These are phyloP conservation scores for Xenopus borealis DNA, from an alignment of 2,113 vertebrate genomes.

Conservation along the genomic window DNA sequence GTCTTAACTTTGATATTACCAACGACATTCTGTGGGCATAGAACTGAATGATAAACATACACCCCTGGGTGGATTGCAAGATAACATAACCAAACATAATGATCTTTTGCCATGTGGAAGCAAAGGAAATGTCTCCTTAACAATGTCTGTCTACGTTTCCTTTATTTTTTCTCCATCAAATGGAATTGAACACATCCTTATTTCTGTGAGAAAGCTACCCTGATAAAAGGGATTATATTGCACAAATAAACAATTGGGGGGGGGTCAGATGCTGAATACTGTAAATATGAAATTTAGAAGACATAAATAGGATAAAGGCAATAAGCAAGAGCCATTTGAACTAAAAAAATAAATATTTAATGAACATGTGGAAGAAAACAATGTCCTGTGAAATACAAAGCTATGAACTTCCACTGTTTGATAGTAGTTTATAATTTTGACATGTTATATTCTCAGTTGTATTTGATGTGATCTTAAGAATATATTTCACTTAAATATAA, in stretches of 20 bases:
- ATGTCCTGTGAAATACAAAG: too few species aligned
- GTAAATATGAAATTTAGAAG: constrained; percentile 62
- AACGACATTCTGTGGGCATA: constrained; percentile 55
- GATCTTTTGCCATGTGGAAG: constrained; percentile 68
- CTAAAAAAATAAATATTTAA: constrained; percentile 23
- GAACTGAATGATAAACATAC: constrained; percentile 60
- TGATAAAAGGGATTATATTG: constrained; percentile 56
- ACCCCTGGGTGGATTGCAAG: constrained; percentile 52
- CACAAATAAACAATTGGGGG: constrained; percentile 61
- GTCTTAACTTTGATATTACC: constrained; percentile 38
- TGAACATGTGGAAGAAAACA: neutral
- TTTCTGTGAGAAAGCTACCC: constrained; percentile 60
- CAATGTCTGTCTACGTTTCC: constrained; percentile 80
- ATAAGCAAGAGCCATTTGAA: constrained; percentile 6
- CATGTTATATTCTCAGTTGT: too few species aligned
- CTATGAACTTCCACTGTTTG: too few species aligned
- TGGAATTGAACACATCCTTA: constrained; percentile 62
- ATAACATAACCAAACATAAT: constrained; percentile 80
- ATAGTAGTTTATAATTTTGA: too few species aligned
- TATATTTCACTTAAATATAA: too few species aligned
- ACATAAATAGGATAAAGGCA: constrained; percentile 31
- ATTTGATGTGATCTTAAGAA: too few species aligned
- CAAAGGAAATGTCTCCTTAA: constrained; percentile 80
- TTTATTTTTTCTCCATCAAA: constrained; percentile 62
- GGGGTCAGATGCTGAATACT: constrained; percentile 50